phyloP scores from a whole-genome alignment of 35 echinoderm and acorn worm genomes.

The Amphiura filiformis region DNA sequence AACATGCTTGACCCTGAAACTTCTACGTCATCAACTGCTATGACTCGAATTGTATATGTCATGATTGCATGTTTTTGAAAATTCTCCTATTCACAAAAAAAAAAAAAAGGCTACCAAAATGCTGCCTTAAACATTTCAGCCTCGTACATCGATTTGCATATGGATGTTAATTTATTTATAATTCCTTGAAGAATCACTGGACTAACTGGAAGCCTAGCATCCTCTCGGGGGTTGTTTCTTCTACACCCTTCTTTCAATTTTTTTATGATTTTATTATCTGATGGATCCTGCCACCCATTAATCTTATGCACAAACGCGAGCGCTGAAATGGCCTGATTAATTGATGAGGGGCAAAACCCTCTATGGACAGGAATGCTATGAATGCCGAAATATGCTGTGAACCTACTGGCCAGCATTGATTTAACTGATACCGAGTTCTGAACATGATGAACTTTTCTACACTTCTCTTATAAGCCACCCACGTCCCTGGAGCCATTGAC shows the following conservation, averaged over 20 bases:
- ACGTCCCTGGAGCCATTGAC: too few relatives aligned
- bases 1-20: background rate
- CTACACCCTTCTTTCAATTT: background rate
- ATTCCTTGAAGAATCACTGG: background rate
- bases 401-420: background rate
- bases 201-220: background rate
- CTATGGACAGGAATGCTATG: background rate
- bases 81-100: background rate
- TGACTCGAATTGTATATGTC: background rate
- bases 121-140: background rate
- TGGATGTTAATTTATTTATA: background rate
- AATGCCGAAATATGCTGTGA: background rate
- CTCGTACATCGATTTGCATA: background rate
- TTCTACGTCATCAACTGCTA: background rate
- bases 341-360: background rate
- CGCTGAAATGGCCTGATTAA: background rate
- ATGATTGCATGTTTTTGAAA: background rate
- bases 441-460: too few relatives aligned
- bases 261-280: background rate
- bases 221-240: background rate
- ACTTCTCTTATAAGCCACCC: too few relatives aligned
- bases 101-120: background rate
- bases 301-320: background rate
- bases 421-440: too few relatives aligned
- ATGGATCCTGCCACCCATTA: background rate